phyloP scores from a whole-genome alignment of 2,797 vertebrate species.

The Holocentrus rufus region DNA sequence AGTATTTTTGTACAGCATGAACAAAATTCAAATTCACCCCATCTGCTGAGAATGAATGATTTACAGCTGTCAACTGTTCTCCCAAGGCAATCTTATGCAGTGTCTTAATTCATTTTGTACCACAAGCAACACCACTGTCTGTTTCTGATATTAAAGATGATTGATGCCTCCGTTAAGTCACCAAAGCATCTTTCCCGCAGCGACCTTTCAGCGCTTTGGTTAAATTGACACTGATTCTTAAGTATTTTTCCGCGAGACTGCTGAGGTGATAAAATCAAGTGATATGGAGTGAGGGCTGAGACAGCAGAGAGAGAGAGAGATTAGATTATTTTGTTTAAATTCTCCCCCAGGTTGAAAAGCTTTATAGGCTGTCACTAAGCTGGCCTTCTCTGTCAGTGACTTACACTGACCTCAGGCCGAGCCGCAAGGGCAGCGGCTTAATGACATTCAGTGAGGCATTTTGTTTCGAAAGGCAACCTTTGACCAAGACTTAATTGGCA shows the following conservation, averaged over 20 bases:
- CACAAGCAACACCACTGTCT: constrained; percentile 2
- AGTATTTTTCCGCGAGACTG: constrained; percentile 34
- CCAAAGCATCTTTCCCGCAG: neutral
- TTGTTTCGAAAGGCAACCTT: constrained; percentile 40
- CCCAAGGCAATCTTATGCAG: neutral
- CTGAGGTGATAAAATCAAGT: constrained; percentile 43
- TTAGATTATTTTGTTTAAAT: constrained; percentile 52
- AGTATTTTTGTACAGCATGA: neutral
- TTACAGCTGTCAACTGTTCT: neutral
- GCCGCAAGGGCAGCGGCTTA: constrained; percentile 18
- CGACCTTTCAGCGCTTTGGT: constrained; percentile 62
- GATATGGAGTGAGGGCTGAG: constrained; percentile 25
- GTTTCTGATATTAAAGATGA: constrained; percentile 25
- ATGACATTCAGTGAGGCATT: constrained; percentile 19
- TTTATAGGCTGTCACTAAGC: constrained; percentile 37
- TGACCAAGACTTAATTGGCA: constrained; percentile 1
- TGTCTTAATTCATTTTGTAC: neutral
- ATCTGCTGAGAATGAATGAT: neutral
- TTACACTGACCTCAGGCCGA: constrained; percentile 18
- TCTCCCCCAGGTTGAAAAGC: constrained; percentile 42
- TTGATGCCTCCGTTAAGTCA: constrained; percentile 20
- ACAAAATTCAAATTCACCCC: neutral
- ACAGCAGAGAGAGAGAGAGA: constrained; percentile 41
- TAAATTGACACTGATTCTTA: constrained; percentile 63
- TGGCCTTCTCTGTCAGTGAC: constrained; percentile 11